These are phyloP conservation scores for Chamaetylas fuelleborni DNA, from an alignment of 2,113 vertebrate genomes.

Conservation along the genomic window DNA sequence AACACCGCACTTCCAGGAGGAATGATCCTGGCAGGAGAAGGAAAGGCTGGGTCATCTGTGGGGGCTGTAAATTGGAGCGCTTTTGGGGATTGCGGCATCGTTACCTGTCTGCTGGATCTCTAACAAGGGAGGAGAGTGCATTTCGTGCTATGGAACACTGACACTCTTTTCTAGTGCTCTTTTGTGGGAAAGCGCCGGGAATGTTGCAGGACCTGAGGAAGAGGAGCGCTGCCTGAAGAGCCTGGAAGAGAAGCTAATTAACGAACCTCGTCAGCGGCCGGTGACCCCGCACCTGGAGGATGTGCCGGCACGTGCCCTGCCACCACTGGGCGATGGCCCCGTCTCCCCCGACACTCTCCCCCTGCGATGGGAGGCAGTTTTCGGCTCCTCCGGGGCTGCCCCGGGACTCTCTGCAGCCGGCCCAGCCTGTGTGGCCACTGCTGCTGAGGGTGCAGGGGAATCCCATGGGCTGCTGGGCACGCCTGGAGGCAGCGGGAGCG, in stretches of 20 bases:
- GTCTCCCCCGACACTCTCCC: background rate
- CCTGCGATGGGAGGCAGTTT: background rate
- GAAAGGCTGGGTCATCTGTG: background rate
- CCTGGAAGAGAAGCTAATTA: background rate
- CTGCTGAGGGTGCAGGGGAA: no score
- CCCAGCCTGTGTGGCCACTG: rapidly evolving
- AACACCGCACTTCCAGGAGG: background rate
- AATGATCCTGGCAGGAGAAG: background rate
- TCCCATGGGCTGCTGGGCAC: rapidly evolving
- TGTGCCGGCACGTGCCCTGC: background rate
- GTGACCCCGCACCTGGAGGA: background rate
- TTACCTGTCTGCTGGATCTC: background rate
- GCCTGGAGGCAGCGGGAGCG: background rate
- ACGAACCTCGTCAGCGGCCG: background rate
- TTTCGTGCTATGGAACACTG: background rate
- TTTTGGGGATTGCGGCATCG: background rate
- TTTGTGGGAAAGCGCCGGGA: background rate
- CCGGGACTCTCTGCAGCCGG: background rate
- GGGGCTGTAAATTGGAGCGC: background rate
- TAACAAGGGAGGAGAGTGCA: background rate
- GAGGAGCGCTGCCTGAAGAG: background rate
- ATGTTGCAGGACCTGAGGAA: background rate
- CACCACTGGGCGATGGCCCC: rapidly evolving
- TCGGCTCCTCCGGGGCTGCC: background rate
- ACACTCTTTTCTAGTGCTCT: background rate